Percentiles rank a stretch among this genome's conserved stretches.
These are phyloP conservation scores for Zaprionus taronus DNA, from an alignment of 1,140 invertebrate species.

Conservation along the genomic window DNA sequence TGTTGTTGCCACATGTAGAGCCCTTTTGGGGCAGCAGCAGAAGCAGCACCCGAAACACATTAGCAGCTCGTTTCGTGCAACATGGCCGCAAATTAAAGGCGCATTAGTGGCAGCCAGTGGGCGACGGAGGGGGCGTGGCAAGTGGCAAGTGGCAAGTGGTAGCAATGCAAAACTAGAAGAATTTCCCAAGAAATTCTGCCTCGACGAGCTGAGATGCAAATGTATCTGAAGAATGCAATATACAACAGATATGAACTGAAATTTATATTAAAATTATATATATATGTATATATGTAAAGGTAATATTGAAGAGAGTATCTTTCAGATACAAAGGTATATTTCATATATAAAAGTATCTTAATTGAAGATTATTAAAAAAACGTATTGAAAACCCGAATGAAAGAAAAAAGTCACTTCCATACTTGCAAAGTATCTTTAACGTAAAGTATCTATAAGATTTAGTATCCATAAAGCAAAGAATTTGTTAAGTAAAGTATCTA, in stretches of 20 bases:
- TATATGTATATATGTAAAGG: too few relatives aligned
- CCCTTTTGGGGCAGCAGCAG: conserved; percentile 20
- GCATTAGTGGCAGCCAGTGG: conserved; percentile 55
- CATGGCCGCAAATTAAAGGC: conserved; percentile 77
- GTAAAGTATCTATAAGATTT: background rate
- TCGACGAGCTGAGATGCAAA: conserved; percentile 1
- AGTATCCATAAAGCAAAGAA: background rate
- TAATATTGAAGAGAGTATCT: too few relatives aligned
- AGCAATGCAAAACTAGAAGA: conserved; percentile 47
- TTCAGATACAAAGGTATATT: too few relatives aligned
- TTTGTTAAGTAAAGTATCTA: too few relatives aligned
- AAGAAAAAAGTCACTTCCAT: background rate
- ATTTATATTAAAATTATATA: too few relatives aligned
- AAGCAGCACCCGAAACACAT: conserved; percentile 63
- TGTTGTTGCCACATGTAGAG: conserved; percentile 56
- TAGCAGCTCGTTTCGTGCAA: conserved; percentile 74
- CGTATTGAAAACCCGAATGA: background rate
- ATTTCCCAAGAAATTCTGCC: conserved; percentile 33
- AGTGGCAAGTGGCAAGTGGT: background rate
- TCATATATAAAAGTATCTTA: background rate
- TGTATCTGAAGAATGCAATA: conserved; percentile 4
- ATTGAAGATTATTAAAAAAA: background rate
- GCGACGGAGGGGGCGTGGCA: conserved; percentile 13
- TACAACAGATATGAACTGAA: background rate
- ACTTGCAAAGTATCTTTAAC: background rate